A percentile compares a stretch with the other conserved stretches of the same genome.
Conservation (phyloP, 2,888 invertebrate species). For the Eilema griseolum region DNA sequence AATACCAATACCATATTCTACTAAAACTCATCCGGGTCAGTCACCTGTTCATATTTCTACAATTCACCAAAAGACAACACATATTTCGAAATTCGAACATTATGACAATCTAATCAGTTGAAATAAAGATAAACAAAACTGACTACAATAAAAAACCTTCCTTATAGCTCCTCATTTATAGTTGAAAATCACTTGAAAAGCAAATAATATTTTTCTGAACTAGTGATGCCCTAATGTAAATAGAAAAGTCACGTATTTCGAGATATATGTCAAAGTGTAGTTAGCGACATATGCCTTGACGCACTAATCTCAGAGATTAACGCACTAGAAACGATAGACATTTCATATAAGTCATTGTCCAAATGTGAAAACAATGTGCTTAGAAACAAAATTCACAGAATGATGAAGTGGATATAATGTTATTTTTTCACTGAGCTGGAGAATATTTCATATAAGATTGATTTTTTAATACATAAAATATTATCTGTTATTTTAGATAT, state of each 20-base stretch:
- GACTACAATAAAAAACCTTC: constrained; percentile 19
- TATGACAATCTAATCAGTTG: constrained; percentile 56
- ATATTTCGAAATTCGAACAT: constrained; percentile 48
- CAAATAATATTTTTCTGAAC: constrained; percentile 46
- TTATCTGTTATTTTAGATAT: neutral
- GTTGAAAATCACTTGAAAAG: constrained; percentile 27
- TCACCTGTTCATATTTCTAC: neutral
- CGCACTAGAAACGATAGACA: constrained; percentile 63
- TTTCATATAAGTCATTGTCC: constrained; percentile 71
- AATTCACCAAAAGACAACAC: constrained; percentile 20
- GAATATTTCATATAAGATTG: constrained; percentile 4
- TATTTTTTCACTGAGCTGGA: constrained; percentile 17
- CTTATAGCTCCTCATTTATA: neutral
- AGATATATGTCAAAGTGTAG: constrained; percentile 75
- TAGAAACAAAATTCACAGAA: constrained; percentile 48
- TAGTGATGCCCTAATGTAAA: constrained; percentile 72
- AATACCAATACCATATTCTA: neutral
- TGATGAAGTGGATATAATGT: constrained; percentile 33
- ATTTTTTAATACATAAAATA: neutral
- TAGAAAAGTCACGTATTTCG: constrained; percentile 70
- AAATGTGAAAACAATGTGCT: constrained; percentile 58
- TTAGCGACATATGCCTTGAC: constrained; percentile 72
- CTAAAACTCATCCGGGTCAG: neutral
- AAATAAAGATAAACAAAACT: constrained; percentile 34
- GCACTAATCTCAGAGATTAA: constrained; percentile 78